Evolutionary conservation across 1,140 invertebrate genomes (phyloP), one percentile per base, ranked within the genome.

Genomic region (Polypedilum pembai): DNA sequence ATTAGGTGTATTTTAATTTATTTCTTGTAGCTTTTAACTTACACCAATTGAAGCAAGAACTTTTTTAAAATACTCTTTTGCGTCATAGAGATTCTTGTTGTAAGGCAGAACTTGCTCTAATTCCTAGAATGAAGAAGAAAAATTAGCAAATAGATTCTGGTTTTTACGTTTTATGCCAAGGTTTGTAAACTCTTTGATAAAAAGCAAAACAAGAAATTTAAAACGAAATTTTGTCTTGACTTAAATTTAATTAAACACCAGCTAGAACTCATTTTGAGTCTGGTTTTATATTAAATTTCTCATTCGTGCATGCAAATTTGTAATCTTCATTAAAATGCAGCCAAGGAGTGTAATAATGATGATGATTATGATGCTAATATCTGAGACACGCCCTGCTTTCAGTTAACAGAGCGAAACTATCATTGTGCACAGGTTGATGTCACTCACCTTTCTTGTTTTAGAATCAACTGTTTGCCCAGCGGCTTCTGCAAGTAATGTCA

Each of bases 401-500:
- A 56, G n/a, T 56, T n/a, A n/a, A 56, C 45, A 56, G n/a, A 56
- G 15, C 41, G 41, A 12, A 45, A 45, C 8, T 15, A 45, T 45
- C n/a, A 12, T 56, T 33, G 24, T 33, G 24, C 24, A 33, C 24
- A 33, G 5, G 24, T 33, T 33, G 1, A 33, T 56, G 45, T 56
- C 45, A 56, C 45, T 56, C 45, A 56, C 45, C 45, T 84, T 81
- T 65, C 86, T 84, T 0, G 91, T 91, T 17, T 85, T 77, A 5
- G 87, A 87, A 15, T 21, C 65, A 20, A 20, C 17, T 69, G 65
- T 69, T 20, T 69, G 65, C 18, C 86, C 85, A 0, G 91, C 87
- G 1, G 90, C 91, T 82, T 92, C 89, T 65, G 88, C 89, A 0
- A 94, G 80, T 75, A 93, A 85, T 3, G 89, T 87, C 73, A 94